Percentiles rank a stretch among this genome's conserved stretches.
These are phyloP conservation scores for Ia io DNA, from an alignment of 2,113 vertebrate genomes.

Conservation along the genomic window DNA sequence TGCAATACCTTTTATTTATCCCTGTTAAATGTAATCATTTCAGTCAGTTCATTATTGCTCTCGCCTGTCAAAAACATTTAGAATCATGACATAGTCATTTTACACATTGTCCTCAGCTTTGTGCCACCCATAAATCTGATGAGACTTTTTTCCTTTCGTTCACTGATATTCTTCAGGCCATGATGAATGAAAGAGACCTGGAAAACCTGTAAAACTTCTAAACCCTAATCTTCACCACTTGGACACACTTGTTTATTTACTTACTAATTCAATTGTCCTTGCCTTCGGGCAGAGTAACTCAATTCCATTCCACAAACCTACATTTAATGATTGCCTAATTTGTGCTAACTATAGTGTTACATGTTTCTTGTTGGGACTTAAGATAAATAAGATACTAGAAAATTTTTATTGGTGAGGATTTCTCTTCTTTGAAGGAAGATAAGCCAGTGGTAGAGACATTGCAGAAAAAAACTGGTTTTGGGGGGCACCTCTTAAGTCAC, in stretches of 20 bases:
- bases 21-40: slow-evolving; percentile 45
- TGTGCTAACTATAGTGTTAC: background rate
- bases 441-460: background rate
- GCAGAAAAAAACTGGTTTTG: background rate
- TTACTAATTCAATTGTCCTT: background rate
- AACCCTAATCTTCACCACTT: background rate
- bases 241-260: background rate
- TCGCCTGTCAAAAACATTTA: slow-evolving; percentile 54
- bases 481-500: background rate
- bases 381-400: background rate
- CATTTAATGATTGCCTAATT: background rate
- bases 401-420: background rate
- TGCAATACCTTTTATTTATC: slow-evolving; percentile 39
- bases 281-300: background rate
- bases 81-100: slow-evolving; percentile 31
- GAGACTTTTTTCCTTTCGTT: background rate
- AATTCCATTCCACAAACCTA: background rate
- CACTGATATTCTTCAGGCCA: background rate
- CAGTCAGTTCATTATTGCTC: slow-evolving; percentile 47
- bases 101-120: slow-evolving; percentile 39
- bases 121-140: slow-evolving; percentile 5
- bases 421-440: slow-evolving; percentile 21
- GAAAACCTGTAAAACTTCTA: background rate
- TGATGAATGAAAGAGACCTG: background rate
- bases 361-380: background rate